These are phyloP conservation scores for Sminthurides aquaticus DNA, from an alignment of 2,888 invertebrate species.

Conservation along the genomic window DNA sequence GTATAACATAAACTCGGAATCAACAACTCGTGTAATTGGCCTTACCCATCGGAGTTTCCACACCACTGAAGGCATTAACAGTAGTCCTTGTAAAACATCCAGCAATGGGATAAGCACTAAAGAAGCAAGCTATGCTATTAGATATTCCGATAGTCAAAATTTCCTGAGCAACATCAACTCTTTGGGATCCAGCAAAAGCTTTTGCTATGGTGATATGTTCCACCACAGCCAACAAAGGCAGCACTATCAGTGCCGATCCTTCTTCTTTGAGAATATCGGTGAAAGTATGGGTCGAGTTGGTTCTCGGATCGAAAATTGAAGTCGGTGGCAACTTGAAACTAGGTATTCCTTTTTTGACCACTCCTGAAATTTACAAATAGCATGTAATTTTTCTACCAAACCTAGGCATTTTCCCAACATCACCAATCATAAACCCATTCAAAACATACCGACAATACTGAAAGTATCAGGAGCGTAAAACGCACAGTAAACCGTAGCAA, in stretches of 20 bases:
- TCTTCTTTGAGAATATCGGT: slow-evolving; percentile 33
- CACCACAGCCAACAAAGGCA: slow-evolving; percentile 35
- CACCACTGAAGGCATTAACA: slow-evolving; percentile 36
- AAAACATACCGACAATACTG: slow-evolving; percentile 4
- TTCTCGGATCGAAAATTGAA: slow-evolving; percentile 24
- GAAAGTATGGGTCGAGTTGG: slow-evolving; percentile 28
- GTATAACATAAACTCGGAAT: too few species aligned
- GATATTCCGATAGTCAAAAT: slow-evolving; percentile 34
- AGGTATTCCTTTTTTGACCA: slow-evolving; percentile 3
- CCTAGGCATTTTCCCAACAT: too few species aligned
- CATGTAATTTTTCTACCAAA: not conserved
- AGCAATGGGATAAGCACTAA: slow-evolving; percentile 30
- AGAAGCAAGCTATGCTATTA: slow-evolving; percentile 30
- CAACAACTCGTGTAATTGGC: too few species aligned
- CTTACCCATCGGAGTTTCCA: slow-evolving; percentile 30
- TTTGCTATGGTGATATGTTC: slow-evolving; percentile 33
- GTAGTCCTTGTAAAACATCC: slow-evolving; percentile 36
- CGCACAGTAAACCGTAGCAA: not conserved
- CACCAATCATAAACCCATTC: too few species aligned
- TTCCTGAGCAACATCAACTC: slow-evolving; percentile 35
- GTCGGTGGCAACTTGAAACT: slow-evolving; percentile 24
- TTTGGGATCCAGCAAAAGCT: slow-evolving; percentile 27
- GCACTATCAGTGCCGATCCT: slow-evolving; percentile 34
- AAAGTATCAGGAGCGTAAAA: not conserved
- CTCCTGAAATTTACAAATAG: not conserved